These are phyloP conservation scores for Trigoniulus corallinus DNA, from an alignment of 1,140 invertebrate species.

Conservation along the genomic window DNA sequence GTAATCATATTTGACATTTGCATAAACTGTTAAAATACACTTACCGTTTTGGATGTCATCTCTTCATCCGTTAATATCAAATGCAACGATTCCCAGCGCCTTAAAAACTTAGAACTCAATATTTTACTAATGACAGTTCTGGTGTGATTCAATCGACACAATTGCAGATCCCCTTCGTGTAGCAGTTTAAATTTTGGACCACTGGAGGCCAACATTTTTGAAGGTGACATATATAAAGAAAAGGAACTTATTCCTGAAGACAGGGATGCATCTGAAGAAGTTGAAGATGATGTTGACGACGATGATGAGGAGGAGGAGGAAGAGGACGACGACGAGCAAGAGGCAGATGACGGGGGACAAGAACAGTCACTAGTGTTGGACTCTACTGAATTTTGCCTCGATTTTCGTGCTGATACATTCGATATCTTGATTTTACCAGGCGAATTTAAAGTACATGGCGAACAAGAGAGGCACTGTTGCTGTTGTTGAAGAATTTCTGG, in stretches of 20 bases:
- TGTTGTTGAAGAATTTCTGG: too few relatives aligned
- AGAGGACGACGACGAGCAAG: neutral
- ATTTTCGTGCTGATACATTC: neutral
- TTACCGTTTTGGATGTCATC: slow-evolving; percentile 58
- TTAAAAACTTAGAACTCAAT: slow-evolving; percentile 56
- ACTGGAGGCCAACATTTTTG: slow-evolving; percentile 15
- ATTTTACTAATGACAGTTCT: slow-evolving; percentile 65
- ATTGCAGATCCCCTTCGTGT: slow-evolving; percentile 52
- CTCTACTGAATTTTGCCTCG: slow-evolving; percentile 12
- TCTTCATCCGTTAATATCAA: slow-evolving; percentile 48
- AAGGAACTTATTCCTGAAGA: neutral
- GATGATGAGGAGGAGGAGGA: neutral
- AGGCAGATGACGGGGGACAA: neutral
- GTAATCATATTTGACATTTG: too few relatives aligned
- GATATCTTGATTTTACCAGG: too few relatives aligned
- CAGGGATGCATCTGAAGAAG: neutral
- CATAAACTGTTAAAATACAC: too few relatives aligned
- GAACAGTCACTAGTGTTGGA: slow-evolving; percentile 1
- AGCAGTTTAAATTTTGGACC: slow-evolving; percentile 57
- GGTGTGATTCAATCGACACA: slow-evolving; percentile 62
- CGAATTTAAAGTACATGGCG: too few relatives aligned
- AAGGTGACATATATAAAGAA: neutral
- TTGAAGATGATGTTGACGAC: neutral
- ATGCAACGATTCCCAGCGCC: slow-evolving; percentile 63
- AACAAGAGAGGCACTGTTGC: too few relatives aligned